Evolutionary conservation across 1,140 invertebrate species (phyloP).

Genomic region (Microvelia longipes): DNA sequence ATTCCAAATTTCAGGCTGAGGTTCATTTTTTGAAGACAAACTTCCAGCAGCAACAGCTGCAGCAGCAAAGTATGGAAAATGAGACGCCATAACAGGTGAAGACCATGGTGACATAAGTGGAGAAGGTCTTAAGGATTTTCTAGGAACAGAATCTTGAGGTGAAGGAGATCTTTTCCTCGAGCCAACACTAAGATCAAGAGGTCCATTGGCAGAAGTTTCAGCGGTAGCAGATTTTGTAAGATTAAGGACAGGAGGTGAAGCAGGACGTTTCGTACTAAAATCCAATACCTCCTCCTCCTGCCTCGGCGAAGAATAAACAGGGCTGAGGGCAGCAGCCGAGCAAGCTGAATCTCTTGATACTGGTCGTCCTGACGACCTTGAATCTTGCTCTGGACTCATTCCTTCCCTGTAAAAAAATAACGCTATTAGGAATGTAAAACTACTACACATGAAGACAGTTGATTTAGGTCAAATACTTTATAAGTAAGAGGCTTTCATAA

Average conservation of each 20-base stretch:
- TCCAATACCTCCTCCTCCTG: constrained; percentile 47
- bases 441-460: too few species aligned
- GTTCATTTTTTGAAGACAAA: constrained; percentile 52
- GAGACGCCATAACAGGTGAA: constrained; percentile 53
- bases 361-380: constrained; percentile 46
- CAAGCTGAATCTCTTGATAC: constrained; percentile 50
- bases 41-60: constrained; percentile 51
- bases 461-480: too few species aligned
- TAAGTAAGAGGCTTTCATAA: too few species aligned
- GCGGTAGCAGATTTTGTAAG: constrained; percentile 39
- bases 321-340: constrained; percentile 22
- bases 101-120: constrained; percentile 55
- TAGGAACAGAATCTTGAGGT: constrained; percentile 20
- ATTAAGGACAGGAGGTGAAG: constrained; percentile 40
- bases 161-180: constrained; percentile 48
- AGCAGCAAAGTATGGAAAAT: constrained; percentile 62
- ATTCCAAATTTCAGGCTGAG: constrained; percentile 47
- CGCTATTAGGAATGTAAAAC: background rate
- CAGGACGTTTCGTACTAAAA: constrained; percentile 51
- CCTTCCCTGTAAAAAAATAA: constrained; percentile 48
- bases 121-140: constrained; percentile 26
- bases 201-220: constrained; percentile 47
- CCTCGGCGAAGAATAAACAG: constrained; percentile 29
- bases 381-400: constrained; percentile 59
- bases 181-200: constrained; percentile 60